Percentiles rank a stretch among this genome's conserved stretches.
These are phyloP conservation scores for Xenopus borealis DNA, from an alignment of 2,113 vertebrate genomes.

Conservation along the genomic window DNA sequence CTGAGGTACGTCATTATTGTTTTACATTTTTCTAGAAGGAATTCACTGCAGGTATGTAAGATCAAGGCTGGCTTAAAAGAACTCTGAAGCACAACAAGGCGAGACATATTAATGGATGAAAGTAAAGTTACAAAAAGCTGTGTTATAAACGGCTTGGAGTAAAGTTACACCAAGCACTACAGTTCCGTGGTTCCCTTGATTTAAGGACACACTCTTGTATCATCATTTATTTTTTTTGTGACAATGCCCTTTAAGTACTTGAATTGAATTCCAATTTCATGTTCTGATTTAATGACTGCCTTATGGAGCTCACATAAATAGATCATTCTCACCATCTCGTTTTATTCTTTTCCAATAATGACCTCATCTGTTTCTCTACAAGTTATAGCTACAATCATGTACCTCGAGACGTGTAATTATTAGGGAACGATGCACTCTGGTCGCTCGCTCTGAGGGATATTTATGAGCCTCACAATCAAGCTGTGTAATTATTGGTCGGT, in stretches of 20 bases:
- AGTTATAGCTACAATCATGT: constrained; percentile 31
- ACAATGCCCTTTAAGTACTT: neutral
- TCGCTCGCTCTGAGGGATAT: neutral
- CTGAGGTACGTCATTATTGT: too few relatives aligned
- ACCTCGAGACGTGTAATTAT: constrained; percentile 18
- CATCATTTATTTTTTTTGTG: neutral
- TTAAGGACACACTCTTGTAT: neutral
- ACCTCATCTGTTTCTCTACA: constrained; percentile 26
- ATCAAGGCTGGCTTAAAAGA: too few relatives aligned
- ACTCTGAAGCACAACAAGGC: neutral
- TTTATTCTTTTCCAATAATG: constrained; percentile 43
- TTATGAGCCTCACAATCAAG: constrained; percentile 9
- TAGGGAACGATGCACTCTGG: neutral
- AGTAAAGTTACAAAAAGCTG: neutral
- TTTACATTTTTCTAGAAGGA: too few relatives aligned
- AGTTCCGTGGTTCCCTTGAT: neutral
- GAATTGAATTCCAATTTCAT: constrained; percentile 2
- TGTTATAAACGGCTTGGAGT: neutral
- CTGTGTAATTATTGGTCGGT: constrained; percentile 13
- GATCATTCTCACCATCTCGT: constrained; percentile 4
- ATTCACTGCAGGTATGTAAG: too few relatives aligned
- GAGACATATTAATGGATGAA: neutral
- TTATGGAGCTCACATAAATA: constrained; percentile 11
- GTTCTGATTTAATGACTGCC: constrained; percentile 26
- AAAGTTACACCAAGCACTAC: neutral